Base-by-base conservation (phyloP, 2,113 vertebrate genomes). In the Perca fluviatilis region DNA sequence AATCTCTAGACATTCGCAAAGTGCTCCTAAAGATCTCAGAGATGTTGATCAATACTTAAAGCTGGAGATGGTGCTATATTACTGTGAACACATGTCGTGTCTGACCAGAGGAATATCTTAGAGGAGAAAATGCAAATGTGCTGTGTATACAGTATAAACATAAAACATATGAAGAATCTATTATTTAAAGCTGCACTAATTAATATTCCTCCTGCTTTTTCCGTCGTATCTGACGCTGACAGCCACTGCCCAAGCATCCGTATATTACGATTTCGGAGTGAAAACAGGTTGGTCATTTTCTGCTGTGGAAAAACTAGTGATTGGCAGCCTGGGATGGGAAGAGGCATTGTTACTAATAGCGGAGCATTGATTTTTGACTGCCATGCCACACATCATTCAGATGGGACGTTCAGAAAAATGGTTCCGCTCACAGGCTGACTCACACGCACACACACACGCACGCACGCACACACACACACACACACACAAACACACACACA, bases 331-430 rank as follows among this genome's bases (percentile, higher is more conserved):
- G 5, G 27, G 72, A 57, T 54, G 33, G 53, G 50, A 73, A 58
- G 72, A 68, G 57, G 43, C 27, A 69, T 62, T 6, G 4, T 23
- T 47, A 23, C 77, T 69, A 72, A 84, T 53, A 60, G 68, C 50
- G 71, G 68, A 40, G 57, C 67, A 84, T 77, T 81, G 77, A 81
- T 80, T 81, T 67, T 74, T 61, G 33, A 64, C 73, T 60, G 60
- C 66, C 57, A 49, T 49, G 53, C 75, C 64, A 71, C 70, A 78
- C 60, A 74, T 78, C 80, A 62, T 62, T 86, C 65, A 75, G 50
- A 73, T 33, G 43, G 56, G 61, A 72, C 6, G 6, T n/a, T 12
- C 19, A 54, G 73, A 83, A 58, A 54, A 47, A 62, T 47, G 69
- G 57, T 46, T 76, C 47, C 60, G 50, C 23, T 62, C 43, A 62